Evolutionary conservation across 2,113 vertebrate species (phyloP).

Genomic region (Amia ocellicauda): DNA sequence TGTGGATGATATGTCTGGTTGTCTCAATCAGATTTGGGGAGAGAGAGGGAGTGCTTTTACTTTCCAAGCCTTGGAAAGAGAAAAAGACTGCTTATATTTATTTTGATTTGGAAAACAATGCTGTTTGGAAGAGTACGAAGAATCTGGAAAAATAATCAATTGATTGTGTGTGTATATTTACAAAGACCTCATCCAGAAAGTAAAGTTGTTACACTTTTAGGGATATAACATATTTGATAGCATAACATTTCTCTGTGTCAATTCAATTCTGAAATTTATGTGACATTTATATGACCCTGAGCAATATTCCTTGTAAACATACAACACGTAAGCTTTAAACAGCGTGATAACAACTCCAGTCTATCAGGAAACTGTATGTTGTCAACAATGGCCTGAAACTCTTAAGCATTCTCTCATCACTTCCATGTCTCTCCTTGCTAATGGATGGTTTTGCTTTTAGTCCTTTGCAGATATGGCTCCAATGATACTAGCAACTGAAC

Average conservation of each 20-base stretch:
- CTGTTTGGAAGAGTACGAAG: background rate
- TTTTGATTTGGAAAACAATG: no score
- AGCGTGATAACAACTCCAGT: conserved; percentile 20
- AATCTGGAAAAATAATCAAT: background rate
- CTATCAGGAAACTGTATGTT: background rate
- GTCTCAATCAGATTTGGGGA: no score
- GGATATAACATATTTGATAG: background rate
- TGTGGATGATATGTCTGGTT: no score
- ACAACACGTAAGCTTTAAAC: conserved; percentile 48
- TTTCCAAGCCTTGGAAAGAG: no score
- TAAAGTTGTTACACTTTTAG: background rate
- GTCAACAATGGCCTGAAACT: no score
- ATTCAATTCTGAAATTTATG: conserved; percentile 48
- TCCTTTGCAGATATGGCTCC: no score
- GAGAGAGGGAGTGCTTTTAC: no score
- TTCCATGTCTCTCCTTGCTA: no score
- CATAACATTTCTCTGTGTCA: conserved; percentile 49
- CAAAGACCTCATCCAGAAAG: background rate
- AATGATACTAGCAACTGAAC: no score
- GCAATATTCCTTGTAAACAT: conserved; percentile 61
- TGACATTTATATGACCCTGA: conserved; percentile 69
- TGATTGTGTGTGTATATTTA: background rate
- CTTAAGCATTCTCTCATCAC: no score
- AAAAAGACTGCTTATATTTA: no score
- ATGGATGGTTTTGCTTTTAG: no score